Evolutionary conservation across 2,888 invertebrate species (phyloP).

Genomic region (Drosophila meridionalis): DNA sequence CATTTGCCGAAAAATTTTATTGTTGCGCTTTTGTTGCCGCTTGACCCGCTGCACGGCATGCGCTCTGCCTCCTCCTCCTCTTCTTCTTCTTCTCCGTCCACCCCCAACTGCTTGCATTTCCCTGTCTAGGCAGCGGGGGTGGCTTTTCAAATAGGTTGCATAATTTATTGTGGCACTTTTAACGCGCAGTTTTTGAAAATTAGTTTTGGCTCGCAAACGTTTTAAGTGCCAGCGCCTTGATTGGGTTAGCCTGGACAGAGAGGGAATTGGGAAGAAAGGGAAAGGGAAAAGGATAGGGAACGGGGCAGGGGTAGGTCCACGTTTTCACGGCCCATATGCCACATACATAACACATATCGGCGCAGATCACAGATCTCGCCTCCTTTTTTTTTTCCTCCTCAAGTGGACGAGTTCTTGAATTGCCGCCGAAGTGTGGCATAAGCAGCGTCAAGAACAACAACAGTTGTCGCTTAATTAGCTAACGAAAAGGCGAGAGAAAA

Average conservation of each 20-base stretch:
- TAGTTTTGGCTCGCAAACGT: conserved; percentile 50
- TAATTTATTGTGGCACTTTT: conserved; percentile 79
- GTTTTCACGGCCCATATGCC: conserved; percentile 53
- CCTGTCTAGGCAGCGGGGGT: conserved; percentile 38
- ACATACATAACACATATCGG: conserved; percentile 35
- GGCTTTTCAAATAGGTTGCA: conserved; percentile 49
- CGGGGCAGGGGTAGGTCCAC: conserved; percentile 7
- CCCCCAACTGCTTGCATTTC: background rate
- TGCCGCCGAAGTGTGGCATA: conserved; percentile 43
- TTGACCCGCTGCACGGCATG: conserved; percentile 53
- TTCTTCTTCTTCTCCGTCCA: background rate
- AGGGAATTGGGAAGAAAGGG: background rate
- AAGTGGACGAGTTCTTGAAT: conserved; percentile 29
- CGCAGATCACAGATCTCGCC: conserved; percentile 38
- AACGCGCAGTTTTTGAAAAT: conserved; percentile 67
- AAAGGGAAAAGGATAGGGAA: background rate
- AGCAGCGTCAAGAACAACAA: conserved; percentile 31
- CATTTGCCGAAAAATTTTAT: conserved; percentile 14
- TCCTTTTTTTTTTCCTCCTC: conserved; percentile 9
- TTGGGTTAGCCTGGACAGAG: conserved; percentile 30
- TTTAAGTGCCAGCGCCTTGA: conserved; percentile 54
- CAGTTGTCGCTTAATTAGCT: conserved; percentile 66
- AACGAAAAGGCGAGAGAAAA: conserved; percentile 45
- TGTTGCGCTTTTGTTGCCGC: conserved; percentile 34
- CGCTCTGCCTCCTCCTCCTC: conserved; percentile 18